These are phyloP conservation scores for Amazona vittata DNA, from an alignment of 2,113 vertebrate species.

Conservation along the genomic window DNA sequence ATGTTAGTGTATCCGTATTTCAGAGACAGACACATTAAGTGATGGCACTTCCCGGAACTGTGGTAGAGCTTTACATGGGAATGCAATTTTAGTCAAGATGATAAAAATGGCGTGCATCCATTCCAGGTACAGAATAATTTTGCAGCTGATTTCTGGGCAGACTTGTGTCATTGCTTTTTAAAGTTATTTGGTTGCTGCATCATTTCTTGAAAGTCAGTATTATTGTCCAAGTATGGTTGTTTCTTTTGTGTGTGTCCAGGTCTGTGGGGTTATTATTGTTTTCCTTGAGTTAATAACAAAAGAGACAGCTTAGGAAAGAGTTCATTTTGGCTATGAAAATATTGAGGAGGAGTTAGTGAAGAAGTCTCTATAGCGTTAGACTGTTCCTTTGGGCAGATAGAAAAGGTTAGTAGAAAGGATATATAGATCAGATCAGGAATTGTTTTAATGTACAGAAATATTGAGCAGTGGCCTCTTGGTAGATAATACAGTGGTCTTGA, in stretches of 20 bases:
- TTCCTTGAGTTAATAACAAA: neutral
- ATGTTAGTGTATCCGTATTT: neutral
- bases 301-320: neutral
- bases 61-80: neutral
- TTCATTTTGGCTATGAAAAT: neutral
- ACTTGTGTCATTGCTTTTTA: neutral
- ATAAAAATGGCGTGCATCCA: neutral
- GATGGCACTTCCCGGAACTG: neutral
- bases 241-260: neutral
- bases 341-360: neutral
- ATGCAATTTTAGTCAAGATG: neutral
- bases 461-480: neutral
- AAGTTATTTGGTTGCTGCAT: neutral
- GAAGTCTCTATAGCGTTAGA: neutral
- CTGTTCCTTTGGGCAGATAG: neutral
- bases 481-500: neutral
- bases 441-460: neutral
- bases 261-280: neutral
- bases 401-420: neutral
- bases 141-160: neutral
- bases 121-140: neutral
- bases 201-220: neutral
- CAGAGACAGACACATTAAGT: neutral
- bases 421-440: neutral
- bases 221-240: neutral